These are phyloP conservation scores for Hylaeus anthracinus DNA, from an alignment of 1,140 invertebrate genomes.

Conservation along the genomic window DNA sequence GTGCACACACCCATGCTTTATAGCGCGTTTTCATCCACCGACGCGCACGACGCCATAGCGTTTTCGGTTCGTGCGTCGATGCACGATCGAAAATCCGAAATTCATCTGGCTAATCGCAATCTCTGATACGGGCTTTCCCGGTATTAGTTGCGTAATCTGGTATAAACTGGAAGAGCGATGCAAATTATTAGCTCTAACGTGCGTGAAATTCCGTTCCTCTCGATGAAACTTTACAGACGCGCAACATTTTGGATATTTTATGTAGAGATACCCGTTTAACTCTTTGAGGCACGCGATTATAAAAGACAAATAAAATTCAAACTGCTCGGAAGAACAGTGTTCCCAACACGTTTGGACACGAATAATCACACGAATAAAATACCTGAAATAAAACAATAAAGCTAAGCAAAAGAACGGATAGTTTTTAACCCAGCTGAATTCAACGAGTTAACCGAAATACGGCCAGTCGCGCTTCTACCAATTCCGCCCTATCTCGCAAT, in stretches of 20 bases:
- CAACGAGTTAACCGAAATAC: too few relatives aligned
- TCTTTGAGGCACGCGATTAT: too few relatives aligned
- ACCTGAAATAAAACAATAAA: too few relatives aligned
- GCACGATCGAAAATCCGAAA: conserved; percentile 28
- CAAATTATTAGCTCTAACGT: not conserved
- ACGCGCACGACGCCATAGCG: not conserved
- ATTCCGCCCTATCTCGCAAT: not conserved
- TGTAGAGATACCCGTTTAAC: too few relatives aligned
- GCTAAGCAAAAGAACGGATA: too few relatives aligned
- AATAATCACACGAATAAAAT: too few relatives aligned
- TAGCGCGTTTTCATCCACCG: not conserved
- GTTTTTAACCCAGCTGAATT: too few relatives aligned
- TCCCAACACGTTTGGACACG: too few relatives aligned
- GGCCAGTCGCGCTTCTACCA: too few relatives aligned
- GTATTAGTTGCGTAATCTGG: conserved; percentile 33
- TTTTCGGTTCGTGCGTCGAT: not conserved
- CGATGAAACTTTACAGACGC: not conserved
- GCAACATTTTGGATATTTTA: not conserved
- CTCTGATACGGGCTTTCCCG: not conserved
- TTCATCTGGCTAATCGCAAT: conserved; percentile 13
- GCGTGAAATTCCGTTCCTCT: not conserved
- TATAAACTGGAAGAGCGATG: conserved; percentile 1
- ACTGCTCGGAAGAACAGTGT: too few relatives aligned
- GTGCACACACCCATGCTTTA: not conserved
- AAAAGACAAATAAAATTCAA: too few relatives aligned